Base-by-base conservation (phyloP, 2,113 vertebrate genomes). In the Leucoraja erinaceus region DNA sequence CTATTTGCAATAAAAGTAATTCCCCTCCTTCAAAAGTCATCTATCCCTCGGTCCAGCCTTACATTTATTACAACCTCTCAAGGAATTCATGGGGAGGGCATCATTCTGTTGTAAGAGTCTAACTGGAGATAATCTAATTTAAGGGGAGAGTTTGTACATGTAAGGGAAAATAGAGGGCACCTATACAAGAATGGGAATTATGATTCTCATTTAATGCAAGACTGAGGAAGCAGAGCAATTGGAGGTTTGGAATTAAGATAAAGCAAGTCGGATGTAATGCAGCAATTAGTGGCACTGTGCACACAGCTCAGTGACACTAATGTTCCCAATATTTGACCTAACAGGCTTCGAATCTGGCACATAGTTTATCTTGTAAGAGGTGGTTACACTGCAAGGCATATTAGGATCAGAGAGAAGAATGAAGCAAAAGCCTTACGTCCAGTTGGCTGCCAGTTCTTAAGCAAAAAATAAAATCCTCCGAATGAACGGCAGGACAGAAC, bases 281-380 rank as follows among this genome's bases (percentile, higher is more conserved):
- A 72, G 90, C 90, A 91, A 91, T 91, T 91, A 91, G 90, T 54
- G 47, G 90, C 38, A 33, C 90, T 72, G 90, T 91, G 90, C 90
- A 91, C 90, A 54, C 31, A 54, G 90, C 66, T 72, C 90, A 72
- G 33, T 20, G 47, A 72, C 90, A 91, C 68, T 91, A 91, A 91
- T 74, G 90, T 91, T 91, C 33, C 90, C 68, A 72, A 68, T 91
- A 54, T 91, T 91, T 91, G 90, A 91, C 90, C 90, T 91, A 91
- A 91, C 90, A 74, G 66, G 33, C 66, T 91, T 74, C 22, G 20
- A 28, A 54, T 66, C 66, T 91, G 90, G 68, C 90, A 91, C 33
- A 38, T 91, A 14, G 90, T 91, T 91, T 91, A 91, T 74, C 90
- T 54, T 74, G 38, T 72, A 72, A 74, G 72, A 25, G 33, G 18